Evolutionary conservation across 1,140 invertebrate species (phyloP).

Genomic region (Calliopsis andreniformis): DNA sequence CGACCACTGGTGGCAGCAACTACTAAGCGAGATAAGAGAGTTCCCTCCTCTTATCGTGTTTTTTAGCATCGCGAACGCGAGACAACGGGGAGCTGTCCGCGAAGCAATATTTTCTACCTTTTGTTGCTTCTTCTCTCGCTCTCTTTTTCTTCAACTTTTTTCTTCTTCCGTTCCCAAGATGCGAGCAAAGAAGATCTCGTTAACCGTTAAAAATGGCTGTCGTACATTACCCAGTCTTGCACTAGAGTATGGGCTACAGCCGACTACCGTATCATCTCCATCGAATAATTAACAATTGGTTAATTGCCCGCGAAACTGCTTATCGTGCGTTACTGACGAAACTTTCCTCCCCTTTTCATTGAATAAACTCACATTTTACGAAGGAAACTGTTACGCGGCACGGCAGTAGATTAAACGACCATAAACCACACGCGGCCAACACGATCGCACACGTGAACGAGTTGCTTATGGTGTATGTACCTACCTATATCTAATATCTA

Average conservation of each 20-base stretch:
- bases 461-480: constrained; percentile 25
- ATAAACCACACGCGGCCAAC: constrained; percentile 58
- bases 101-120: constrained; percentile 30
- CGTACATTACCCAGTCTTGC: constrained; percentile 23
- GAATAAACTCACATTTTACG: constrained; percentile 11
- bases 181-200: constrained; percentile 26
- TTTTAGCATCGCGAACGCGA: constrained; percentile 12
- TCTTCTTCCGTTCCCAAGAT: background rate
- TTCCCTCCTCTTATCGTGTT: constrained; percentile 17
- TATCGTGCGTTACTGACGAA: constrained; percentile 43
- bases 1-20: background rate
- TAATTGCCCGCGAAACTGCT: constrained; percentile 49
- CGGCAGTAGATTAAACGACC: constrained; percentile 46
- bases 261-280: constrained; percentile 51
- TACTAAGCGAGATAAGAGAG: constrained; percentile 35
- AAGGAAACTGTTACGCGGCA: constrained; percentile 24
- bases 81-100: constrained; percentile 34
- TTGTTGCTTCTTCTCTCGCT: constrained; percentile 31
- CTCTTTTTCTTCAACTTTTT: constrained; percentile 40
- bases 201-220: constrained; percentile 38
- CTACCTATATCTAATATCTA: too few relatives aligned
- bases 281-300: constrained; percentile 65
- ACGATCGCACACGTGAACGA: constrained; percentile 41
- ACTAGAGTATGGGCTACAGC: constrained; percentile 50
- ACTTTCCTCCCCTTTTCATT: background rate